These are phyloP conservation scores for Anser cygnoides DNA, from an alignment of 2,113 vertebrate genomes.

Conservation along the genomic window DNA sequence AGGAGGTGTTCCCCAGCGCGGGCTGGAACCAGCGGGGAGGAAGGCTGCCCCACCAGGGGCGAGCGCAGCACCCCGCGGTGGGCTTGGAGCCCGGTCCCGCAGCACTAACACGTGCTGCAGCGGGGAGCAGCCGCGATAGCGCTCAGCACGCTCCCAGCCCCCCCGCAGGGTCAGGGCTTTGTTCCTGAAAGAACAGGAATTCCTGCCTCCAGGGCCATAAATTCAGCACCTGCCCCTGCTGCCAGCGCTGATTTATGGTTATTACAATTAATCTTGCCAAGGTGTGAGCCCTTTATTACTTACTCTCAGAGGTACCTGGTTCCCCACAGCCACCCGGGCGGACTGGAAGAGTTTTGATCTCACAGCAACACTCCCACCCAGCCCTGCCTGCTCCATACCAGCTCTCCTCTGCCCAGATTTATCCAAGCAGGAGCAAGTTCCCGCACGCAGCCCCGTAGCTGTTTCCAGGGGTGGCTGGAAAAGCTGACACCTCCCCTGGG, in stretches of 20 bases:
- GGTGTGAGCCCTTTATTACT: slow-evolving; percentile 25
- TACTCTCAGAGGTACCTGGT: neutral
- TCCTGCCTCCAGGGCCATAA: slow-evolving; percentile 60
- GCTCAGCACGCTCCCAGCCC: neutral
- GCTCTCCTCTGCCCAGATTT: neutral
- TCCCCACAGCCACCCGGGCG: neutral
- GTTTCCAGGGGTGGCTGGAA: neutral
- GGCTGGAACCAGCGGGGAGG: neutral
- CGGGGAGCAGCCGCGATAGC: rapidly evolving
- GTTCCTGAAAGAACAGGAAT: slow-evolving; percentile 60
- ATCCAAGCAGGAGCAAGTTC: neutral
- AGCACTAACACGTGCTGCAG: neutral
- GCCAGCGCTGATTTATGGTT: slow-evolving; percentile 27
- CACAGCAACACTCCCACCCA: neutral
- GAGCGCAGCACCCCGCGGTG: rapidly evolving
- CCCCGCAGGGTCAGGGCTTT: slow-evolving; percentile 13
- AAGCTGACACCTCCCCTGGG: neutral
- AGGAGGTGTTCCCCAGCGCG: neutral
- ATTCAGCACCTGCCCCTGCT: slow-evolving; percentile 28
- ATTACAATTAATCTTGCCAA: slow-evolving; percentile 54
- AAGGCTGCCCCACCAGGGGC: neutral
- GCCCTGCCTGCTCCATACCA: neutral
- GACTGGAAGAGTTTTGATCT: neutral
- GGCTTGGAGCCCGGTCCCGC: neutral
- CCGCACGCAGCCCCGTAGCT: neutral